These are phyloP conservation scores for Drosophila borealis DNA, from an alignment of 2,888 invertebrate genomes.

Conservation along the genomic window DNA sequence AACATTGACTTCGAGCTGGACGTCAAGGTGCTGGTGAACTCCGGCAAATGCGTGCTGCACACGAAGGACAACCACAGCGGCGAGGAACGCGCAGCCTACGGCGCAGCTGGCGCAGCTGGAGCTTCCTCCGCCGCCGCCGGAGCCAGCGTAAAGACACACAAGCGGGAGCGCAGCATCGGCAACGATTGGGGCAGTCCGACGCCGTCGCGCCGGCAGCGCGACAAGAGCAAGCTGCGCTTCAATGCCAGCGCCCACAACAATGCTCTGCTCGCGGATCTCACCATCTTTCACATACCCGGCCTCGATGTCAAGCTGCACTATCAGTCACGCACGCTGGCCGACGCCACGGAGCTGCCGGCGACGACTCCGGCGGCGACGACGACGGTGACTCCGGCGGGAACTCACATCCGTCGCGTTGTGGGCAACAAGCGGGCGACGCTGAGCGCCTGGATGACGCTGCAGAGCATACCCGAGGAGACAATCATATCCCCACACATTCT, in stretches of 20 bases:
- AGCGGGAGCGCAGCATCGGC: constrained; percentile 83
- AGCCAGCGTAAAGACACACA: constrained; percentile 80
- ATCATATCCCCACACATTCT: constrained; percentile 98
- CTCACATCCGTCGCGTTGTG: constrained; percentile 85
- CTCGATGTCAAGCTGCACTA: constrained; percentile 95
- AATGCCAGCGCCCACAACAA: constrained; percentile 82
- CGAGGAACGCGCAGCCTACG: constrained; percentile 86
- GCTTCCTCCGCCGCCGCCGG: constrained; percentile 52
- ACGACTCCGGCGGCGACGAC: constrained; percentile 33
- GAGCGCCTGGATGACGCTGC: constrained; percentile 97
- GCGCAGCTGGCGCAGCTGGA: constrained; percentile 21
- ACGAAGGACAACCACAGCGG: constrained; percentile 89
- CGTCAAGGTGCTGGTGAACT: constrained; percentile 97
- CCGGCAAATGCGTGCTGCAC: constrained; percentile 98
- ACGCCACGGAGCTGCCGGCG: constrained; percentile 83
- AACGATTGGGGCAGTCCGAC: constrained; percentile 86
- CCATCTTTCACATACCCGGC: constrained; percentile 96
- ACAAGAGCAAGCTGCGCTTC: constrained; percentile 84
- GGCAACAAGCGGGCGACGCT: constrained; percentile 94
- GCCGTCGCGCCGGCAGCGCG: constrained; percentile 84
- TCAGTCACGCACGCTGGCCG: constrained; percentile 90
- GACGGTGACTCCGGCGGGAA: not conserved
- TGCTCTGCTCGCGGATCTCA: constrained; percentile 89
- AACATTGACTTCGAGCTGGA: constrained; percentile 98
- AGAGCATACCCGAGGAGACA: constrained; percentile 98